Evolutionary conservation across 23 tunicate genomes (phyloP), one percentile per base, ranked within the genome.

Genomic region (Corella eumyota): DNA sequence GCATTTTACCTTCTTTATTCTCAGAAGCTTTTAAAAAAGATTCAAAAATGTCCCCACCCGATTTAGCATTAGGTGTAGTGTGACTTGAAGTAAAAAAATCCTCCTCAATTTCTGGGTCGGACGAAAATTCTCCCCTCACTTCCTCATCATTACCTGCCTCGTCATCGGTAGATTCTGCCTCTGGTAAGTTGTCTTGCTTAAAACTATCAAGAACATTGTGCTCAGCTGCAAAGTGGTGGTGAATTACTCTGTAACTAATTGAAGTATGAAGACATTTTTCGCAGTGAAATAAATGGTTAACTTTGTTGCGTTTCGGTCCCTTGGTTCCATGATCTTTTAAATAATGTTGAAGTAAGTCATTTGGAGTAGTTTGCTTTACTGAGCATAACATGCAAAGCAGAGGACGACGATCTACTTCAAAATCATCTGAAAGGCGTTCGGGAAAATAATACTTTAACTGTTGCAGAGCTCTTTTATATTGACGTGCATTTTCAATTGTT

Each of bases 201-300:
- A n/a, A n/a, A n/a, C n/a, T n/a, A n/a, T 11, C 45, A 31, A 33
- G 45, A 1, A 32, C 15, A 3, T 3, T 22, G 26, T 63, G 68
- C 2, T 19, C 7, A 2, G 25, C 68, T 1, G 15, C 33, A 22
- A 63, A 63, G 56, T 72, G 78, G 11, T 20, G n/a, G 50, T 72
- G 78, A 1, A 72, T 50, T 6, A 25, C 20, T 32, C 30, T 60
- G 61, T 72, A 72, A 36, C 78, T 72, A 9, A 40, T 33, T 2
- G 33, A 36, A 3, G 25, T 32, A 32, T 45, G 61, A 2, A 34
- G 20, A 26, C 78, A 72, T 4, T 48, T 25, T 24, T 31, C 33
- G 35, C 78, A 72, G 50, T 72, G 78, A 33, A 61, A 72, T 61
- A 48, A 6, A 21, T 61, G 36, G 25, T 60, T 58, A 6, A 27